Conservation (phyloP, 1,140 invertebrate species). For the Oreohelix idahoensis region DNA sequence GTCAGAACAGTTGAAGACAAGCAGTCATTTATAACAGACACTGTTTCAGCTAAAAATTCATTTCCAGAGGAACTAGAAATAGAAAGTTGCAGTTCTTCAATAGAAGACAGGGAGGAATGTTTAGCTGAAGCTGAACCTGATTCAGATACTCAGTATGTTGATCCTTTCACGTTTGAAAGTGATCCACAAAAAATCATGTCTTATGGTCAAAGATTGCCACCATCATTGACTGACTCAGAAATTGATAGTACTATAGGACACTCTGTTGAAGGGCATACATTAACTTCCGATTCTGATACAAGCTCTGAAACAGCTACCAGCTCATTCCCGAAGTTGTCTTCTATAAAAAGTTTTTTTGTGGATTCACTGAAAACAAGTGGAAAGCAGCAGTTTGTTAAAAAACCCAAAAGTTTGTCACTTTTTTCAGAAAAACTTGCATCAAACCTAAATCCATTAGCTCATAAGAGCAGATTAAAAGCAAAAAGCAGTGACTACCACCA, state of each 20-base stretch:
- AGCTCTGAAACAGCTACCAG: neutral
- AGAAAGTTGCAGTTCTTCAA: neutral
- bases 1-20: neutral
- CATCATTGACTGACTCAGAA: neutral
- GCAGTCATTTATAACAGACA: neutral
- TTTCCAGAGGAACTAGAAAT: too few species aligned
- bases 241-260: neutral
- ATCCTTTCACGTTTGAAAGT: neutral
- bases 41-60: too few species aligned
- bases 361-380: too few species aligned
- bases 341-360: slow-evolving; percentile 23
- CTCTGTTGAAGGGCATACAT: neutral
- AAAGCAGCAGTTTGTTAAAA: slow-evolving; percentile 76
- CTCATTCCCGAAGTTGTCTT: slow-evolving; percentile 21
- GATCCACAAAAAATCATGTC: slow-evolving; percentile 17
- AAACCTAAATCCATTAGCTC: neutral
- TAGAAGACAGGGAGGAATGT: neutral
- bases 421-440: neutral
- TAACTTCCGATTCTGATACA: neutral
- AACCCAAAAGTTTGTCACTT: slow-evolving; percentile 20
- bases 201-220: neutral
- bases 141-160: neutral
- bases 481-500: neutral
- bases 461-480: slow-evolving; percentile 14
- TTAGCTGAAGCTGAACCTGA: neutral